Evolutionary conservation across 2,888 invertebrate genomes (phyloP), one percentile per base, ranked within the genome.

Genomic region (Drosophila kokeensis): DNA sequence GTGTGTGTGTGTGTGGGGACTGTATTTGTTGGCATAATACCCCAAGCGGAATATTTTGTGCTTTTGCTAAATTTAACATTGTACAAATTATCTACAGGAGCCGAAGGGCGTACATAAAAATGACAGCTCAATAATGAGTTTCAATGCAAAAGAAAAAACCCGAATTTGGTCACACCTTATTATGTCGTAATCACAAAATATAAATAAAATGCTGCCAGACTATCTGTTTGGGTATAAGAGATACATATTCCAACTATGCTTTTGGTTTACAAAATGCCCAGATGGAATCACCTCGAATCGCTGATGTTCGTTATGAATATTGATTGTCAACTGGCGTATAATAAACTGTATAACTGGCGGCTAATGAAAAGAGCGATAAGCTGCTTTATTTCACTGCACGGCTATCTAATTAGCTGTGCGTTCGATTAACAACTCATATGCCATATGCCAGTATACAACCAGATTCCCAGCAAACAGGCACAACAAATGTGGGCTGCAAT

Each of bases 311-410:
- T 85, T 86, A 81, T 77, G 77, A 87, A 80, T 69, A 87, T 85
- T 70, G 59, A 77, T 70, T 77, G 62, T 60, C 64, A 69, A 73
- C 45, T 24, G 45, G 4, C 45, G 52, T 67, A 52, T 18, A 45
- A 49, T 60, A 21, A 55, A 50, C 60, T 63, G 32, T 59, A 76
- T 67, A 76, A 72, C 65, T 68, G 72, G 30, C 62, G 69, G 68
- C 54, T 69, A 81, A 87, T 83, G 76, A 87, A 82, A 42, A 63
- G 38, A 54, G 62, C 60, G 83, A 87, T 77, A 85, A 85, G 83
- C 69, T 63, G 71, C 68, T 73, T 79, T 69, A 61, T 71, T 66
- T 63, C 24, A 24, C 32, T 40, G 6, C 54, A 48, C 68, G 74
- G 50, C 50, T 74, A 78, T 62, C 83, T 87, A 85, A 87, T 85